Conservation (phyloP, 2,888 invertebrate genomes). For the Eupithecia subfuscata region DNA sequence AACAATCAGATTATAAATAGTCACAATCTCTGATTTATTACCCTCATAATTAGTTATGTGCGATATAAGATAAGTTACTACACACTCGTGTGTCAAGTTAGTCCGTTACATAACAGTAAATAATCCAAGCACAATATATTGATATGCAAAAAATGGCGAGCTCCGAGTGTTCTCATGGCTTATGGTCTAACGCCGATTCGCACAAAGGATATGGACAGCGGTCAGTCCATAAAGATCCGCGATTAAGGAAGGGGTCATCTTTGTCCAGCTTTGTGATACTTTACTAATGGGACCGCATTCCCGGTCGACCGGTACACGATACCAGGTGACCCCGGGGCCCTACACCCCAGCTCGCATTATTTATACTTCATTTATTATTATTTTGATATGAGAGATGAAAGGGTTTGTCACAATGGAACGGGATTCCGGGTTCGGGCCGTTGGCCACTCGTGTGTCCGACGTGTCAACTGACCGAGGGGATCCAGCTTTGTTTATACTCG, state of each 20-base stretch:
- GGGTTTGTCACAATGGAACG: slow-evolving; percentile 69
- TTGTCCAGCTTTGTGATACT: slow-evolving; percentile 71
- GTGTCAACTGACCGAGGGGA: slow-evolving; percentile 55
- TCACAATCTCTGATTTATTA: slow-evolving; percentile 4
- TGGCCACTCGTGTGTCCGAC: slow-evolving; percentile 63
- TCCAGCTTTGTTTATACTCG: slow-evolving; percentile 57
- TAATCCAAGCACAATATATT: slow-evolving; percentile 59
- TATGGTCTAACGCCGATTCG: slow-evolving; percentile 77
- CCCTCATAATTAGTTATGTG: not conserved
- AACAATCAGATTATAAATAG: slow-evolving; percentile 9
- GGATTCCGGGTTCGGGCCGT: slow-evolving; percentile 74
- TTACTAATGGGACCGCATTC: slow-evolving; percentile 82
- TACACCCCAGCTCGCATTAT: slow-evolving; percentile 66
- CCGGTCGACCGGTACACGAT: slow-evolving; percentile 68
- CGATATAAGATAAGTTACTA: not conserved
- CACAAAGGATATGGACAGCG: slow-evolving; percentile 73
- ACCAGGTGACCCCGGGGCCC: slow-evolving; percentile 61
- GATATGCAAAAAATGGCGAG: slow-evolving; percentile 71
- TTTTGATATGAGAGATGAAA: slow-evolving; percentile 81
- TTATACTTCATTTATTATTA: slow-evolving; percentile 83
- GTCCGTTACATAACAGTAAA: slow-evolving; percentile 42
- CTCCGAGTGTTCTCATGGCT: slow-evolving; percentile 68
- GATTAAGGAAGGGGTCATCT: slow-evolving; percentile 70
- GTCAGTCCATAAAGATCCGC: slow-evolving; percentile 80
- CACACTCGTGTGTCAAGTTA: slow-evolving; percentile 15